phyloP scores from a whole-genome alignment of 2,888 invertebrate species.

The Idaea straminata region DNA sequence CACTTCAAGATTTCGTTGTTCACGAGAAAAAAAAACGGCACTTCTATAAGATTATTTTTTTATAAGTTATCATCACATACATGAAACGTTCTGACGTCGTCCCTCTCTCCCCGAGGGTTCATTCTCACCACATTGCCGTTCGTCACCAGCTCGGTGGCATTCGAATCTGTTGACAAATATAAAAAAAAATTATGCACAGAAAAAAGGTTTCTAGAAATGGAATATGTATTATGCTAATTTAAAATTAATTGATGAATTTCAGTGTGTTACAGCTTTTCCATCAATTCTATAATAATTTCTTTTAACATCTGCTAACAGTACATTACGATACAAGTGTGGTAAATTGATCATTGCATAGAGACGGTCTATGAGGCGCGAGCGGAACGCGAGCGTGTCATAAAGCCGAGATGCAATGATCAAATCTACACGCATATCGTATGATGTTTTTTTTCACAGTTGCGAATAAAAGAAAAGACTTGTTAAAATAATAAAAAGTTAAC shows the following conservation, averaged over 20 bases:
- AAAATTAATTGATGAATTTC: constrained; percentile 2
- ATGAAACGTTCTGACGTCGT: constrained; percentile 36
- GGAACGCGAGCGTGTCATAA: too few relatives aligned
- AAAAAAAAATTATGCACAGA: constrained; percentile 11
- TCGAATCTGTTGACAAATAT: constrained; percentile 52
- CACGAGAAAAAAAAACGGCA: not conserved
- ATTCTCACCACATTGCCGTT: constrained; percentile 56
- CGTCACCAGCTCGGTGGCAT: constrained; percentile 52
- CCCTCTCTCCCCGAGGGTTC: constrained; percentile 51
- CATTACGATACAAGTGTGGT: too few relatives aligned
- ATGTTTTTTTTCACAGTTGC: too few relatives aligned
- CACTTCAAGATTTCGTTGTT: not conserved
- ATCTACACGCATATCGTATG: too few relatives aligned
- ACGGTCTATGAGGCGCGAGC: too few relatives aligned
- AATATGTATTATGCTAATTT: not conserved
- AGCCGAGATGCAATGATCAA: too few relatives aligned
- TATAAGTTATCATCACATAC: constrained; percentile 58
- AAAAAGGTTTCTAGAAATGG: too few relatives aligned
- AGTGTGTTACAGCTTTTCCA: constrained; percentile 18
- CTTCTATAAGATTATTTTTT: constrained; percentile 9
- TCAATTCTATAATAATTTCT: not conserved
- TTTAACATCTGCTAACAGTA: constrained; percentile 3
- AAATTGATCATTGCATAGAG: too few relatives aligned
- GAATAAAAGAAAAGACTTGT: too few relatives aligned
- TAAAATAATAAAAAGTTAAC: too few relatives aligned